Base-by-base conservation (phyloP, 2,113 vertebrate species). In the Nansenia antarctica region DNA sequence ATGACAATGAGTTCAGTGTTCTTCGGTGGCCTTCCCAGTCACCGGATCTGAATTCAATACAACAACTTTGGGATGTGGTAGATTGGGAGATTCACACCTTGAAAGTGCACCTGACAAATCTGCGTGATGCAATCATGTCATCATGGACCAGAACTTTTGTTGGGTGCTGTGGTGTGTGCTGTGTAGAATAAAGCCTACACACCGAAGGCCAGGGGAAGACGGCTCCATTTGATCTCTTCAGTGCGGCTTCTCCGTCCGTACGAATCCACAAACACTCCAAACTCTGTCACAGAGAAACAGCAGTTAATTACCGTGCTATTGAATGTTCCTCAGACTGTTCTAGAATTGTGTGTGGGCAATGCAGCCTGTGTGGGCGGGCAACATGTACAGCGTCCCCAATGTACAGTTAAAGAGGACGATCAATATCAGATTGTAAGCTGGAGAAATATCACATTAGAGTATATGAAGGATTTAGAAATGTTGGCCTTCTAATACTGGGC, bases 211-310 rank as follows among this genome's bases (percentile, higher is more conserved):
- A 99, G 89, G 70, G 98, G 98, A 82, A 99, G 86, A 34, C 97
- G 95, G 73, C 95, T 98, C 98, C 98, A 99, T 67, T 95, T 98
- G 75, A 99, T 91, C 77, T 99, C 98, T 0, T 99, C 97, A 0
- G 96, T 94, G 80, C 98, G 94, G 78, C 96, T 98, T 53, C 96
- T 94, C 59, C 96, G 94, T 65, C 98, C 98, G 0, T 97, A 98
- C 15, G 94, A 93, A 85, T 99, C 97, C 89, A 99, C 98, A 71
- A 99, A 98, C 75, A 98, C 94, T 37, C 96, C 98, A 61, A 98
- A 98, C 87, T 99, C 98, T 99, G 92, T 42, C 78, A 77, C 37
- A 78, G 7, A 53, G 11, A 78, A 0, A 63, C 29, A 62, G 8
- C 27, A 8, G 0, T 64, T 54, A 70, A 1, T 11, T 47, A 47